phyloP scores from a whole-genome alignment of 2,797 vertebrate species.

The Knipowitschia caucasica region DNA sequence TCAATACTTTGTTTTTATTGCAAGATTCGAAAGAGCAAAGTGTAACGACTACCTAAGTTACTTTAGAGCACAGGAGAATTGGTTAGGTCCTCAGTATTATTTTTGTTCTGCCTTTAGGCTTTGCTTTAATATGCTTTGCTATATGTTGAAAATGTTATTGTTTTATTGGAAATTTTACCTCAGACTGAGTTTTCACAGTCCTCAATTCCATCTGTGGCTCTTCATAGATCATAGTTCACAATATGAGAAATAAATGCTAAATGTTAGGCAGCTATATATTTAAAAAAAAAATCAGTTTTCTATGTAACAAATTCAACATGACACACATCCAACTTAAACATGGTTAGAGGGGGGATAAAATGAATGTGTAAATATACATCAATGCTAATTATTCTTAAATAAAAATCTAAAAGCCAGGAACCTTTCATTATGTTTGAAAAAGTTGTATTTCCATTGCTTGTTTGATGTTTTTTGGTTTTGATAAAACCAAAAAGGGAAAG shows the following conservation, averaged over 20 bases:
- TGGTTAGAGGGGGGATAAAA: conserved; percentile 52
- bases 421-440: conserved; percentile 21
- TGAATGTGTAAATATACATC: conserved; percentile 6
- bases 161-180: conserved; percentile 72
- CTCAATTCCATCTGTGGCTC: conserved; percentile 57
- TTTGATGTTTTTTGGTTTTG: conserved; percentile 50
- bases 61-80: conserved; percentile 62
- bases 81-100: conserved; percentile 66
- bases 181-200: conserved; percentile 70
- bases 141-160: conserved; percentile 62
- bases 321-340: conserved; percentile 38
- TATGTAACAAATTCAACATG: conserved; percentile 50
- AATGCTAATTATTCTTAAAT: conserved; percentile 3
- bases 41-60: conserved; percentile 73
- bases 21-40: conserved; percentile 70
- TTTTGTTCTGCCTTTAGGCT: conserved; percentile 67
- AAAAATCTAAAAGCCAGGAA: conserved; percentile 47
- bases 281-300: conserved; percentile 65
- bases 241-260: conserved; percentile 62
- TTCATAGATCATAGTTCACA: conserved; percentile 48
- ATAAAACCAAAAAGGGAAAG: conserved; percentile 40
- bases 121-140: conserved; percentile 79
- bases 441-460: conserved; percentile 54
- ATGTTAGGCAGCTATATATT: conserved; percentile 77
- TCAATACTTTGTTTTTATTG: conserved; percentile 71